phyloP scores from a whole-genome alignment of 2,113 vertebrate genomes.

The Andinoacara biseriatus region DNA sequence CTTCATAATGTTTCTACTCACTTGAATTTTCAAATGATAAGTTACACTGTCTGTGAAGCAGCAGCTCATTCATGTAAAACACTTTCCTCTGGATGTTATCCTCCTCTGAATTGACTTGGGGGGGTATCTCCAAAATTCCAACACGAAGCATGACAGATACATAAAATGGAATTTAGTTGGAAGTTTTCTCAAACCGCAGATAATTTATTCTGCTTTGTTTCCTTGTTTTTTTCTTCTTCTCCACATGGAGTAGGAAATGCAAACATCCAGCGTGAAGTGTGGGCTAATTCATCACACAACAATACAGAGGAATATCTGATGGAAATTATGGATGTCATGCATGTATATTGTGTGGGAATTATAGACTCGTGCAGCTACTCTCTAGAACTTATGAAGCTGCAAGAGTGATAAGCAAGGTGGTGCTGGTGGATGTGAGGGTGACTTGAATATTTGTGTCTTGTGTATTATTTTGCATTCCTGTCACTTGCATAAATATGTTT shows the following conservation, averaged over 20 bases:
- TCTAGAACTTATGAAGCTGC: not conserved
- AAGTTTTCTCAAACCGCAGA: constrained; percentile 44
- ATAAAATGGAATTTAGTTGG: constrained; percentile 50
- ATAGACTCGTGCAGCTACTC: not conserved
- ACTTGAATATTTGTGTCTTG: constrained; percentile 2
- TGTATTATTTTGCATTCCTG: constrained; percentile 22
- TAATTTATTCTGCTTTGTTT: constrained; percentile 61
- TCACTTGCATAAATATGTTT: constrained; percentile 16
- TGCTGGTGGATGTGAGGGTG: constrained; percentile 26
- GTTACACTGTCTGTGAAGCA: constrained; percentile 12
- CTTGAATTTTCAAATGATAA: constrained; percentile 36
- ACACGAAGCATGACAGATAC: constrained; percentile 49
- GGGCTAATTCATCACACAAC: constrained; percentile 29
- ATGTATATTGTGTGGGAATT: constrained; percentile 6
- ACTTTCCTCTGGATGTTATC: constrained; percentile 40
- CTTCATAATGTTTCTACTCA: constrained; percentile 40
- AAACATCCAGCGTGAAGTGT: constrained; percentile 42
- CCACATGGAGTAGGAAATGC: constrained; percentile 31
- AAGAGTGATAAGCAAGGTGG: constrained; percentile 14
- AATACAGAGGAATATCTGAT: constrained; percentile 14
- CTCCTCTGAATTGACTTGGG: constrained; percentile 34
- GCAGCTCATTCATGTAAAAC: constrained; percentile 43
- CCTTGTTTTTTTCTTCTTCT: constrained; percentile 35
- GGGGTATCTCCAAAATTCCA: constrained; percentile 46
- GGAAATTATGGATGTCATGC: constrained; percentile 7